Percentiles rank a stretch among this genome's conserved stretches.
These are phyloP conservation scores for Tribolium freemani DNA, from an alignment of 2,888 invertebrate species.

Conservation along the genomic window DNA sequence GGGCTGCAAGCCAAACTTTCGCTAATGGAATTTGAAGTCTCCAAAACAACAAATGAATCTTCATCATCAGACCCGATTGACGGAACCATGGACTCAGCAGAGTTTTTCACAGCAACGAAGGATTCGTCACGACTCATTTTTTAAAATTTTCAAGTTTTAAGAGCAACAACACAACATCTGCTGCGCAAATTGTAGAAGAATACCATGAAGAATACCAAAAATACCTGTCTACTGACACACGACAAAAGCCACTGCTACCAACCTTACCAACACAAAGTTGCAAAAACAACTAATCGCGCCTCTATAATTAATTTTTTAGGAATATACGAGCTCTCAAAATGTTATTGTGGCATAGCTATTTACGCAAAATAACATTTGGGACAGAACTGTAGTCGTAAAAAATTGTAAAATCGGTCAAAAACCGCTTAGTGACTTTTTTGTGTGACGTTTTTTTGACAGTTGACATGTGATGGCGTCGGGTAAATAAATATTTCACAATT, in stretches of 20 bases:
- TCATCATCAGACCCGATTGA: constrained; percentile 28
- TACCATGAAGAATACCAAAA: not conserved
- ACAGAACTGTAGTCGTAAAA: too few species aligned
- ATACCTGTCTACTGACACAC: too few species aligned
- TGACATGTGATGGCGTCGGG: not conserved
- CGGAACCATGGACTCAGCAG: not conserved
- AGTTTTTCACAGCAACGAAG: not conserved
- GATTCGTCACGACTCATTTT: not conserved
- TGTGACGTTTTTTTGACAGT: too few species aligned
- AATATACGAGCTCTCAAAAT: too few species aligned
- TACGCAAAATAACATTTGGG: too few species aligned
- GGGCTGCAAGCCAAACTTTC: not conserved
- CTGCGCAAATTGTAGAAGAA: not conserved
- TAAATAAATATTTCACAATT: not conserved
- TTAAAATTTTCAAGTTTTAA: not conserved
- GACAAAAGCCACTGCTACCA: not conserved
- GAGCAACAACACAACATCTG: not conserved
- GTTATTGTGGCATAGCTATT: too few species aligned
- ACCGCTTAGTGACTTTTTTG: too few species aligned
- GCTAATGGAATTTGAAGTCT: not conserved
- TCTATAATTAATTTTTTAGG: too few species aligned
- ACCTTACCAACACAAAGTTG: not conserved
- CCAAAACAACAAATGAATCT: constrained; percentile 35
- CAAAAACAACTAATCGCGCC: too few species aligned
- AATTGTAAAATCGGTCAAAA: too few species aligned